Percentiles rank a stretch among this genome's conserved stretches.
Conservation (phyloP, 2,113 vertebrate species). For the Puffinus mauretanicus region DNA sequence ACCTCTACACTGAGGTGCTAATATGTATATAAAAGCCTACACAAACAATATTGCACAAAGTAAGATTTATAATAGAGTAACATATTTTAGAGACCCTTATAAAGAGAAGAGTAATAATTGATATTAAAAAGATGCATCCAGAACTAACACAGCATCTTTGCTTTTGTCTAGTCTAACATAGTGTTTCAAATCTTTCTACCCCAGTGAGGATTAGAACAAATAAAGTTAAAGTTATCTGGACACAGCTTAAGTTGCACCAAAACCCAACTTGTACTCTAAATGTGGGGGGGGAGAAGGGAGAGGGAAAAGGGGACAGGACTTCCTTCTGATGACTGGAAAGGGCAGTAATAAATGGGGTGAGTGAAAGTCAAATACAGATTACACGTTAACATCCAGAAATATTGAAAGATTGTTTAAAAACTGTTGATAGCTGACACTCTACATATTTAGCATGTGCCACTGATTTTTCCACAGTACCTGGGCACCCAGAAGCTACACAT, state of each 20-base stretch:
- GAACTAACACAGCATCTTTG: slow-evolving; percentile 77
- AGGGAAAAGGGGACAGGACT: slow-evolving; percentile 19
- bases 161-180: slow-evolving; percentile 77
- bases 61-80: slow-evolving; percentile 83
- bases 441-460: slow-evolving; percentile 61
- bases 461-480: slow-evolving; percentile 60
- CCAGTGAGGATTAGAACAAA: slow-evolving; percentile 67
- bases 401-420: slow-evolving; percentile 47
- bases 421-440: slow-evolving; percentile 55
- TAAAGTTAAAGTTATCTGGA: slow-evolving; percentile 36
- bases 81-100: slow-evolving; percentile 80
- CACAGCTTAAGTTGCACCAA: slow-evolving; percentile 74
- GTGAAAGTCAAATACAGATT: slow-evolving; percentile 68
- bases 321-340: slow-evolving; percentile 66
- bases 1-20: slow-evolving; percentile 79
- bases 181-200: slow-evolving; percentile 73
- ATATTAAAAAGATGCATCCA: slow-evolving; percentile 78
- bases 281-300: neutral
- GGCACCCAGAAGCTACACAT: slow-evolving; percentile 64
- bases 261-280: slow-evolving; percentile 73
- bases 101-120: slow-evolving; percentile 78
- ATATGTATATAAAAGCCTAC: slow-evolving; percentile 82
- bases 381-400: slow-evolving; percentile 67
- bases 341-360: slow-evolving; percentile 49
- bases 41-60: slow-evolving; percentile 87